Conservation (phyloP, 35 echinoderm and acorn worm genomes). For the Apostichopus parvimensis region DNA sequence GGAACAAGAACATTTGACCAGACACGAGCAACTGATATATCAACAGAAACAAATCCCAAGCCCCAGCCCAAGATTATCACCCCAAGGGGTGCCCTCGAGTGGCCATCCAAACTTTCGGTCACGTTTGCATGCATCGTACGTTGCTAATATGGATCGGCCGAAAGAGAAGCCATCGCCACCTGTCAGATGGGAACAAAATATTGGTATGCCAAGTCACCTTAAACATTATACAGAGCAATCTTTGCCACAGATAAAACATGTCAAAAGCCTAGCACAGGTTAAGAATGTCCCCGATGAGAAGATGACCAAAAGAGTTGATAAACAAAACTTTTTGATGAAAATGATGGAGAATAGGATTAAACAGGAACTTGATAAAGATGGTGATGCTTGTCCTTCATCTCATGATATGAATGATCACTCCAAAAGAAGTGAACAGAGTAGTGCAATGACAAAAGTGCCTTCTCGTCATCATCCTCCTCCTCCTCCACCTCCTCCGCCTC, state of each 20-base stretch:
- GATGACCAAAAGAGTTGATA: neutral
- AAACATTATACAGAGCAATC: neutral
- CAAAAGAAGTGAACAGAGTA: constrained; percentile 8
- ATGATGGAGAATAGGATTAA: constrained; percentile 49
- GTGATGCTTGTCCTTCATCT: neutral
- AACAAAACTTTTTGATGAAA: constrained; percentile 13
- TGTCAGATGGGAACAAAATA: neutral
- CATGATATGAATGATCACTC: constrained; percentile 2
- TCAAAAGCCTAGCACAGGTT: constrained; percentile 40
- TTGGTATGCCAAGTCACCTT: neutral
- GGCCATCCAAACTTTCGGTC: neutral
- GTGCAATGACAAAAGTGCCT: constrained; percentile 50
- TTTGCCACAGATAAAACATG: constrained; percentile 35
- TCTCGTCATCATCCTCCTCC: neutral
- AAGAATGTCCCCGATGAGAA: neutral
- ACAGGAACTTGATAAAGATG: constrained; percentile 35
- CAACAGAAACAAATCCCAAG: neutral
- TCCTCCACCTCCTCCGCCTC: neutral
- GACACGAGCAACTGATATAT: neutral
- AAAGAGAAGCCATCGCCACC: neutral
- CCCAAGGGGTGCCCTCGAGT: neutral
- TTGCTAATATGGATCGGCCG: neutral
- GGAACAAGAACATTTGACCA: neutral
- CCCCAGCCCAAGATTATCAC: neutral
- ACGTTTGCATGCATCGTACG: neutral